These are phyloP conservation scores for Lochmaea crataegi DNA, from an alignment of 2,888 invertebrate species.

Conservation along the genomic window DNA sequence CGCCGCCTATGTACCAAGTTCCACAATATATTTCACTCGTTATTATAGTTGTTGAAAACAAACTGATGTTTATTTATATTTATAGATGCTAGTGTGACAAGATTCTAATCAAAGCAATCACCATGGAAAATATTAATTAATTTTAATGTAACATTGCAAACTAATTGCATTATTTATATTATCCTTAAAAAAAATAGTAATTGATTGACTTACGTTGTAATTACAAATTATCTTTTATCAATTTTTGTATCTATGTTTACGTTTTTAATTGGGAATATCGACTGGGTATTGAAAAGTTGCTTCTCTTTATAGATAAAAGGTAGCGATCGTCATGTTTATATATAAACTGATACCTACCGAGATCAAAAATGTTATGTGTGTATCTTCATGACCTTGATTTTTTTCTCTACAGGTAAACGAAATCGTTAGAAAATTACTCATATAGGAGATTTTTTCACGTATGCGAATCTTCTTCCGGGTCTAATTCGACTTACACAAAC, in stretches of 20 bases:
- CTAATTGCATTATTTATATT: constrained; percentile 34
- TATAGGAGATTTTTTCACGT: constrained; percentile 17
- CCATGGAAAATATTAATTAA: constrained; percentile 38
- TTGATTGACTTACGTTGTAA: no score
- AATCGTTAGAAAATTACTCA: constrained; percentile 18
- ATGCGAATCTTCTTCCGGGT: constrained; percentile 19
- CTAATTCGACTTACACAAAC: neutral
- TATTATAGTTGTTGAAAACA: constrained; percentile 35
- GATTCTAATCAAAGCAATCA: constrained; percentile 37
- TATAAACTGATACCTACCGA: constrained; percentile 10
- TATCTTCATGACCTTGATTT: constrained; percentile 27
- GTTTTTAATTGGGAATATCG: neutral
- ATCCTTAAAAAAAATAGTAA: neutral
- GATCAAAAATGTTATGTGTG: constrained; percentile 18
- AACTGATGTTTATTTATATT: constrained; percentile 34
- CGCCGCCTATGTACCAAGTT: no score
- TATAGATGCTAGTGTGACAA: constrained; percentile 37
- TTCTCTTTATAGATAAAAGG: neutral
- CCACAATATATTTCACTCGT: constrained; percentile 5
- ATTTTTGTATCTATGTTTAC: neutral
- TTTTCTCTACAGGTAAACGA: constrained; percentile 19
- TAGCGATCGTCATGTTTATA: constrained; percentile 18
- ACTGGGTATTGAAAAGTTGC: neutral
- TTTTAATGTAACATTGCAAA: constrained; percentile 38
- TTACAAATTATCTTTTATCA: no score